Evolutionary conservation across 2,888 invertebrate genomes (phyloP).

Genomic region (Lithophane ornitopus): DNA sequence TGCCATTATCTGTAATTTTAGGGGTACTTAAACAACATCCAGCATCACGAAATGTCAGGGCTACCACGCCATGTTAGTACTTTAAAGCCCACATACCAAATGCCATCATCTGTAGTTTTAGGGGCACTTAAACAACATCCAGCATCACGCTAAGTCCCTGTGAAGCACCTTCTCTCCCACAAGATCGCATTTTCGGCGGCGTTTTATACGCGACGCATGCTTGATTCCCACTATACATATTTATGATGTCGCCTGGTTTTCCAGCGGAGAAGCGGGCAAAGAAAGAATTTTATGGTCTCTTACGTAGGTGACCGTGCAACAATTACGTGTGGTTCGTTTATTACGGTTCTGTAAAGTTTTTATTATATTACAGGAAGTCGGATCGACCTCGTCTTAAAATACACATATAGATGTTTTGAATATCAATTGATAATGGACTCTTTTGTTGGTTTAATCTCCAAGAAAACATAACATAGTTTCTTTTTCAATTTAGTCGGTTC

Average conservation of each 20-base stretch:
- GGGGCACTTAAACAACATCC: conserved; percentile 62
- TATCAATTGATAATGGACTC: not conserved
- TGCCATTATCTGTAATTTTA: not conserved
- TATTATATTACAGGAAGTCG: conserved; percentile 25
- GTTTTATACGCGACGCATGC: conserved; percentile 90
- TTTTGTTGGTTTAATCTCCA: not conserved
- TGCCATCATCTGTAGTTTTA: not conserved
- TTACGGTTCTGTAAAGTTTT: conserved; percentile 47
- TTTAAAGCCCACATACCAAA: not conserved
- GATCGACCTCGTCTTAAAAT: not conserved
- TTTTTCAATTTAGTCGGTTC: not conserved
- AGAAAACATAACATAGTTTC: not conserved
- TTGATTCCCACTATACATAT: conserved; percentile 90
- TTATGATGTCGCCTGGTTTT: conserved; percentile 85
- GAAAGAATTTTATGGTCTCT: conserved; percentile 86
- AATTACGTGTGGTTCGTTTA: conserved; percentile 69
- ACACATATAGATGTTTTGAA: conserved; percentile 3
- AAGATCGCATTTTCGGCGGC: conserved; percentile 89
- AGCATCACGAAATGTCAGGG: conserved; percentile 49
- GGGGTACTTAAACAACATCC: conserved; percentile 62
- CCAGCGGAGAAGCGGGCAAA: conserved; percentile 77
- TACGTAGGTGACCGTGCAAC: conserved; percentile 83
- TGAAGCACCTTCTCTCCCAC: conserved; percentile 80
- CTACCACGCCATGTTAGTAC: no score
- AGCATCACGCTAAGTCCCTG: conserved; percentile 67